Percentiles rank a stretch among this genome's conserved stretches.
Conservation (phyloP, 1,140 invertebrate genomes). For the Manduca sexta region DNA sequence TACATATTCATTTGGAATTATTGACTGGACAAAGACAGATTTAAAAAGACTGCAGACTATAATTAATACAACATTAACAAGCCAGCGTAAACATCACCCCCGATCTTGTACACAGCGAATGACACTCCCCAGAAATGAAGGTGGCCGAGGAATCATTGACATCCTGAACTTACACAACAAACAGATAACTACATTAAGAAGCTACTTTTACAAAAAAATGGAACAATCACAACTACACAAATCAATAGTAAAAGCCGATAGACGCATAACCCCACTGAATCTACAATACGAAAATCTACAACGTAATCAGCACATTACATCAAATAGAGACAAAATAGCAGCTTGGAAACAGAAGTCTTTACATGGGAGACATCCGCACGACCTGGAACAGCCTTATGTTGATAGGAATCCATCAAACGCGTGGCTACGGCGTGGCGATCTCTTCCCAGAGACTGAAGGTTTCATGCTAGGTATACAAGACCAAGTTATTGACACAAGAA, state of each 20-base stretch:
- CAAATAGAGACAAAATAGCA: background rate
- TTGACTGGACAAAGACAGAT: slow-evolving; percentile 9
- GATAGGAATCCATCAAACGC: slow-evolving; percentile 18
- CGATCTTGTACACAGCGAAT: background rate
- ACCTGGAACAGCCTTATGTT: slow-evolving; percentile 20
- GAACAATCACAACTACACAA: too few species aligned
- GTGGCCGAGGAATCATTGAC: slow-evolving; percentile 12
- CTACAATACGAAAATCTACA: too few species aligned
- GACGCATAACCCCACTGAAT: too few species aligned
- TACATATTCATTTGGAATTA: slow-evolving; percentile 14
- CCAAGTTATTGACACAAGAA: slow-evolving; percentile 28
- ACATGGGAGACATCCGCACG: slow-evolving; percentile 19
- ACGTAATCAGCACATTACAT: too few species aligned
- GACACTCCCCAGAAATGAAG: slow-evolving; percentile 6
- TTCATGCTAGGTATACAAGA: slow-evolving; percentile 23
- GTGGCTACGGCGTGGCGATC: slow-evolving; percentile 24
- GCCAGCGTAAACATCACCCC: too few species aligned
- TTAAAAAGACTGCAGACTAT: slow-evolving; percentile 9
- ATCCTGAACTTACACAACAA: slow-evolving; percentile 7
- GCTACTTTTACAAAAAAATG: too few species aligned
- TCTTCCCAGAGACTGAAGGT: slow-evolving; percentile 9
- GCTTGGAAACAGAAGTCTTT: slow-evolving; percentile 20
- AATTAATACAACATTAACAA: background rate
- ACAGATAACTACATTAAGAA: background rate
- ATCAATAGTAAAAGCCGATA: too few species aligned